These are phyloP conservation scores for Nomada ruficornis DNA, from an alignment of 2,888 invertebrate species.

Conservation along the genomic window DNA sequence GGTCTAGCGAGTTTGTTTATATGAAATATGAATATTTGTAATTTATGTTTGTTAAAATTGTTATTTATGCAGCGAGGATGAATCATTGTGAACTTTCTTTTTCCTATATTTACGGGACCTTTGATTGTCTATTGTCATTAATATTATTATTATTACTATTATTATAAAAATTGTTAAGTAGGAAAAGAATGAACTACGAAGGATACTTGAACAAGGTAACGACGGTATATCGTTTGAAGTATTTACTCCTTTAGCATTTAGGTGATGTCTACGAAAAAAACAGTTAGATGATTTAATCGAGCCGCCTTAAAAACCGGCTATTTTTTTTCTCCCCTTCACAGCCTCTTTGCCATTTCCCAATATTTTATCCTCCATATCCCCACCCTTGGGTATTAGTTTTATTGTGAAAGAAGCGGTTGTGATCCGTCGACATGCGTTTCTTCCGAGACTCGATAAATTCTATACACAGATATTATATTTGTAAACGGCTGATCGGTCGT, in stretches of 20 bases:
- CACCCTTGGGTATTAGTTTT: conserved; percentile 44
- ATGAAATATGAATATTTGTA: conserved; percentile 36
- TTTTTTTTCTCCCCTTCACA: conserved; percentile 22
- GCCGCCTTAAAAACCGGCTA: conserved; percentile 23
- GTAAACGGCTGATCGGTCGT: conserved; percentile 64
- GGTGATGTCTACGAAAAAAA: conserved; percentile 13
- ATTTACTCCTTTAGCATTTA: conserved; percentile 39
- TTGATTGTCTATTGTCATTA: conserved; percentile 6
- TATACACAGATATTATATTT: conserved; percentile 75
- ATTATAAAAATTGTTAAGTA: conserved; percentile 47
- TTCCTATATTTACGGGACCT: conserved; percentile 29
- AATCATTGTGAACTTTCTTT: conserved; percentile 43
- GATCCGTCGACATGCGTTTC: conserved; percentile 70
- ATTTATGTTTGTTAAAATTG: conserved; percentile 49
- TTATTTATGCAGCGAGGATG: conserved; percentile 37
- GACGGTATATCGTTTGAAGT: conserved; percentile 42
- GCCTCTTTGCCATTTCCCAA: not conserved
- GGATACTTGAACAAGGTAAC: conserved; percentile 32
- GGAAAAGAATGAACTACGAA: conserved; percentile 21
- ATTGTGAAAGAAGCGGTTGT: conserved; percentile 69
- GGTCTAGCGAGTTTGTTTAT: conserved; percentile 36
- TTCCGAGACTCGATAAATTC: conserved; percentile 67
- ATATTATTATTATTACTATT: conserved; percentile 20
- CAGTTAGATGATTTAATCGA: conserved; percentile 19
- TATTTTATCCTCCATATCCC: not conserved